These are phyloP conservation scores for Procavia capensis DNA, from an alignment of 2,113 vertebrate genomes.

Conservation along the genomic window DNA sequence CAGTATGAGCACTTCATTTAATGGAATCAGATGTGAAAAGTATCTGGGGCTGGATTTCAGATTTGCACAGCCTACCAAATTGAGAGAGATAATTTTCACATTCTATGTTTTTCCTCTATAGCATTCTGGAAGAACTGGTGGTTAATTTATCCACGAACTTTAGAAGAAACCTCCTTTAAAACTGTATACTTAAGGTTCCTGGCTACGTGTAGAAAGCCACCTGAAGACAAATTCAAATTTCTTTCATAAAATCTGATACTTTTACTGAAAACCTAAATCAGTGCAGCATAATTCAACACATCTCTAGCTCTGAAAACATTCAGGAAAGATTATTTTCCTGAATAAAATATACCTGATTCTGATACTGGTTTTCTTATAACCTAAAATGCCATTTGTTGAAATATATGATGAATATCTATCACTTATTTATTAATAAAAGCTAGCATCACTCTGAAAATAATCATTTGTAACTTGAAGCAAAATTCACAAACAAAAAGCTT, in stretches of 20 bases:
- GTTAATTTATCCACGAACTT: background rate
- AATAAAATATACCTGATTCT: slow-evolving; percentile 57
- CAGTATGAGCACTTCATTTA: background rate
- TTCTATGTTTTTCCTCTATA: background rate
- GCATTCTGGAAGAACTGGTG: background rate
- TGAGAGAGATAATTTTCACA: background rate
- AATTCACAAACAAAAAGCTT: slow-evolving; percentile 5
- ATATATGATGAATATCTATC: background rate
- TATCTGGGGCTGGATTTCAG: background rate
- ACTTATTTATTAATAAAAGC: background rate
- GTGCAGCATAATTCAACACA: slow-evolving; percentile 14
- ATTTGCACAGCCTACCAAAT: background rate
- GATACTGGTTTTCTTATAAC: background rate
- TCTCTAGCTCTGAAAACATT: slow-evolving; percentile 2
- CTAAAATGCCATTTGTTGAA: slow-evolving; percentile 50
- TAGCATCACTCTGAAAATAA: background rate
- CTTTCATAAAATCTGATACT: slow-evolving; percentile 32
- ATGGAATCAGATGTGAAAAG: slow-evolving; percentile 8
- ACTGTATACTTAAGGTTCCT: background rate
- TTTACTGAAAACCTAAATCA: slow-evolving; percentile 13
- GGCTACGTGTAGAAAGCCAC: background rate
- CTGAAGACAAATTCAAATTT: slow-evolving; percentile 54
- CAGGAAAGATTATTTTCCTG: slow-evolving; percentile 58
- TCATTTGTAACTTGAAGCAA: slow-evolving; percentile 35
- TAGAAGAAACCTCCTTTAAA: background rate